A percentile compares a stretch with the other conserved stretches of the same genome.
phyloP scores from a whole-genome alignment of 1,140 invertebrate species.

The Acromyrmex charruanus region DNA sequence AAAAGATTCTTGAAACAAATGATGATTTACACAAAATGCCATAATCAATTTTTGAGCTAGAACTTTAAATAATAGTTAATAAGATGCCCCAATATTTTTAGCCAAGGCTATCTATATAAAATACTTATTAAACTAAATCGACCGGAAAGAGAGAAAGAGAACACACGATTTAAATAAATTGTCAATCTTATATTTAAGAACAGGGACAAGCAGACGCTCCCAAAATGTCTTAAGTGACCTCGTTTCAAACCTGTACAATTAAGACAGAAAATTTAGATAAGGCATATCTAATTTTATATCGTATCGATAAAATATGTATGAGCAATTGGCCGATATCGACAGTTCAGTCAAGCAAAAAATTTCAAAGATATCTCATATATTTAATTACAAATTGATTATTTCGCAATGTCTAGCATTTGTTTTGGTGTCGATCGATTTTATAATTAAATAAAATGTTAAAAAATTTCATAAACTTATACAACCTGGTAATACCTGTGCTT shows the following conservation, averaged over 20 bases:
- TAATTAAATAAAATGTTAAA: neutral
- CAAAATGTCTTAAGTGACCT: conserved; percentile 22
- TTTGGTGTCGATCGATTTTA: neutral
- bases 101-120: neutral
- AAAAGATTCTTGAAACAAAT: no score
- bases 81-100: no score
- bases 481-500: neutral
- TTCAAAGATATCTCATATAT: neutral
- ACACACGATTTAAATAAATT: conserved; percentile 35
- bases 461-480: neutral
- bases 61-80: no score
- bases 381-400: neutral
- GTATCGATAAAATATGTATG: neutral
- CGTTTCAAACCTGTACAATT: conserved; percentile 10
- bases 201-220: neutral
- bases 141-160: neutral
- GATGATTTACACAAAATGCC: no score
- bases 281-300: conserved; percentile 27
- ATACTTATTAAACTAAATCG: conserved; percentile 24
- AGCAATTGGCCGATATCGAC: neutral
- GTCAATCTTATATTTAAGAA: neutral
- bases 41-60: no score
- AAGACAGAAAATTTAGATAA: conserved; percentile 11
- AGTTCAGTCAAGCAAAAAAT: neutral
- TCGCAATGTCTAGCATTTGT: neutral